Base-by-base conservation (phyloP, 1,140 invertebrate genomes). In the Ditylenchus dipsaci region DNA sequence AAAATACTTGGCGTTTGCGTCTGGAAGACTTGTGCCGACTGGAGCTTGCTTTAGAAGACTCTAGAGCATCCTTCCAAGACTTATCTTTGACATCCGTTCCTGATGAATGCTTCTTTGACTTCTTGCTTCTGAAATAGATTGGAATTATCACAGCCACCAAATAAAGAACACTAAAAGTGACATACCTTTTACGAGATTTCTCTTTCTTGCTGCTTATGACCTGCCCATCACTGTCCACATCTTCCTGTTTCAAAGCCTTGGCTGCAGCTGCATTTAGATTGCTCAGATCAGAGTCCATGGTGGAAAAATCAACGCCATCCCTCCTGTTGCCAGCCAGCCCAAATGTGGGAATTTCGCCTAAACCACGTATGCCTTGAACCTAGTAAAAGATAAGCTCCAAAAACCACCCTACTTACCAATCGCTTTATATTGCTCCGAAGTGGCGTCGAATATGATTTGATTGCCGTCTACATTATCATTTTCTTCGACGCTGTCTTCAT, bases 351-450 rank as follows among this genome's bases (percentile, higher is more conserved):
- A 75, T 67, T 9, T 75, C 66, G 5, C 69, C 63, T 65, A 53
- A 26, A 53, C n/a, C 3, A 53, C 15, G 23, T 53, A 53, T 21
- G 3, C n/a, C n/a, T 19, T 3, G 49, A 53, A 53, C 15, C 8
- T 5, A 17, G 3, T 17, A 53, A 53, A 17, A 21, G 49, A 53
- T 19, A 45, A 45, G 43, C 11, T 45, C 43, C 43, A 45, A 45
- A 45, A n/a, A n/a, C 23, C n/a, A 17, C 3, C 15, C 15, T 7
- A 27, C 69, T 23, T 23, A 69, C 72, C 75, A 29, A 76, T 78
- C 1, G 68, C 53, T 57, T 76, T 76, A 57, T 76, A 76, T 42
- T 78, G 58, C 47, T 76, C 75, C 15, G 69, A 63, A 1, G 75
- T 76, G 5, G 75, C 56, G 21, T 76, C 75, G 29, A 76, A 68